Conservation (phyloP, 2,797 vertebrate genomes). For the Scolopax rusticola region DNA sequence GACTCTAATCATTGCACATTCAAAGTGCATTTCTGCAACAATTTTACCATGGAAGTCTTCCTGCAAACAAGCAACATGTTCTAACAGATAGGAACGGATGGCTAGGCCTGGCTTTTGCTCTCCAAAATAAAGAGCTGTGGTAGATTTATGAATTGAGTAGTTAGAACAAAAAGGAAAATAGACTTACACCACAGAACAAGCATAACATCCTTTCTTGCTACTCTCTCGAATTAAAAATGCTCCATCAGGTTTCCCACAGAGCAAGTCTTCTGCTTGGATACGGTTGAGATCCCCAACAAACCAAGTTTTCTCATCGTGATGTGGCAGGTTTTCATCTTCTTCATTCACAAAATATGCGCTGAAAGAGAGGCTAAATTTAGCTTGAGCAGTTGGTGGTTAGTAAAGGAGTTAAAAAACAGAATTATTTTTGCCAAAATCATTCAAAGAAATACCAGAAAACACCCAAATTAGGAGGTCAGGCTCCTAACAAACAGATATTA, state of each 20-base stretch:
- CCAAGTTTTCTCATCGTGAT: slow-evolving; percentile 96
- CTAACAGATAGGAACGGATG: neutral
- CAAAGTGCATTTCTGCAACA: neutral
- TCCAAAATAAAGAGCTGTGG: neutral
- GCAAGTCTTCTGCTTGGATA: slow-evolving; percentile 92
- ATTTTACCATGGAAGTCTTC: neutral
- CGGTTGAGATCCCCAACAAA: slow-evolving; percentile 94
- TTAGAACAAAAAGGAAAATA: neutral
- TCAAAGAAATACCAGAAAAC: neutral
- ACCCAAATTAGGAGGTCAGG: neutral
- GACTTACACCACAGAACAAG: slow-evolving; percentile 86
- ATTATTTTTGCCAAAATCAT: neutral
- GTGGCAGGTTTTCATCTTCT: slow-evolving; percentile 93
- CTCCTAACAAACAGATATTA: neutral
- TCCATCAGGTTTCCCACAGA: slow-evolving; percentile 91
- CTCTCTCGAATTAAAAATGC: slow-evolving; percentile 96
- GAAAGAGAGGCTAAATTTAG: neutral
- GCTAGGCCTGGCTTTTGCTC: slow-evolving; percentile 4
- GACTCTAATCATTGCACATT: neutral
- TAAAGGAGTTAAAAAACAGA: neutral
- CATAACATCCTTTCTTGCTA: slow-evolving; percentile 90
- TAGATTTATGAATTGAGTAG: neutral
- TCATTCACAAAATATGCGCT: slow-evolving; percentile 91
- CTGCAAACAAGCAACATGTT: neutral
- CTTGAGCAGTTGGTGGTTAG: neutral